Conservation (phyloP, 1,140 invertebrate species). For the Penaeus chinensis region DNA sequence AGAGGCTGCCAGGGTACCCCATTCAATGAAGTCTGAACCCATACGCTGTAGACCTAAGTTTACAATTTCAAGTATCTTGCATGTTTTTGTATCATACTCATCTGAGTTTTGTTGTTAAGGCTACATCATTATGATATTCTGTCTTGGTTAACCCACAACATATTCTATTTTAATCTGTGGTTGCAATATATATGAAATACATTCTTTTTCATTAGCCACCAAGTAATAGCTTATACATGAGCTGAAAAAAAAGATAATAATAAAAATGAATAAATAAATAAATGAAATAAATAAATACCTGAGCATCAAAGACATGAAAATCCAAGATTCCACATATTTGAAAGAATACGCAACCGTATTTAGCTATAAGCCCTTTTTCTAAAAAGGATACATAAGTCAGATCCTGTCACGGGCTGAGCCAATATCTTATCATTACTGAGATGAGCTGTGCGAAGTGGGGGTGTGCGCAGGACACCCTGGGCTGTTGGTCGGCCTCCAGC, state of each 20-base stretch:
- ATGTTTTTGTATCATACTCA: slow-evolving; percentile 41
- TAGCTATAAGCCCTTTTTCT: background rate
- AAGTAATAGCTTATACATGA: too few species aligned
- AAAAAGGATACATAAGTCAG: slow-evolving; percentile 46
- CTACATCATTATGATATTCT: background rate
- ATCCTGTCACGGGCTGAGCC: slow-evolving; percentile 44
- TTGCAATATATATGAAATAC: background rate
- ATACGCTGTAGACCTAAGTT: slow-evolving; percentile 36
- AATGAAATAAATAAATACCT: background rate
- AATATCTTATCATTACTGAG: slow-evolving; percentile 23
- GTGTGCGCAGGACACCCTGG: slow-evolving; percentile 43
- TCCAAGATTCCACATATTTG: background rate
- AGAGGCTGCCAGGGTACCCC: slow-evolving; percentile 38
- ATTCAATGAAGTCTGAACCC: slow-evolving; percentile 29
- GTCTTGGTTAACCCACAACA: background rate
- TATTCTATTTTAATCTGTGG: background rate
- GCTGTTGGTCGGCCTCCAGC: slow-evolving; percentile 39
- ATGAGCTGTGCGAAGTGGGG: slow-evolving; percentile 46
- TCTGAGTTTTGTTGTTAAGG: slow-evolving; percentile 40
- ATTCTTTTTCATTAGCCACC: too few species aligned
- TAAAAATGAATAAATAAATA: background rate
- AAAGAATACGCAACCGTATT: background rate
- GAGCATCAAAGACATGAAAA: background rate
- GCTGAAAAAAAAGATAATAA: background rate
- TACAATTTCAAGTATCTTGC: slow-evolving; percentile 28